Evolutionary conservation across 2,113 vertebrate genomes (phyloP).

Genomic region (Geococcyx californianus): DNA sequence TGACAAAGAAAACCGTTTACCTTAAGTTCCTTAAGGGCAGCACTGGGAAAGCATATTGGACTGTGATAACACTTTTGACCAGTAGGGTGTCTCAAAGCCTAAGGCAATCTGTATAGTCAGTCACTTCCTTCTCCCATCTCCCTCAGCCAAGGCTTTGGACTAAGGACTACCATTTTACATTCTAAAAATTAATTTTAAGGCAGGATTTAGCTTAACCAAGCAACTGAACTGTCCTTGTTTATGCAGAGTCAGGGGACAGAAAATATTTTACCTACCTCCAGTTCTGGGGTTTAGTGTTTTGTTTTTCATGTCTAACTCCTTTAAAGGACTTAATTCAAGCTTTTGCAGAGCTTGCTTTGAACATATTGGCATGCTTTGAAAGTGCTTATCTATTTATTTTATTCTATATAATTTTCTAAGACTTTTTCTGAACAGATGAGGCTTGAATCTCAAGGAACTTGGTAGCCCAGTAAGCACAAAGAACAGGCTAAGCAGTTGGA

Average conservation of each 20-base stretch:
- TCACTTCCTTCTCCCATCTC: background rate
- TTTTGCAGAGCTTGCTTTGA: background rate
- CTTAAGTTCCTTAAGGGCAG: fast-evolving
- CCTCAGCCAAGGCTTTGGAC: background rate
- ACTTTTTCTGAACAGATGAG: no score
- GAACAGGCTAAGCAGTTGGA: background rate
- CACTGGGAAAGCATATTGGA: background rate
- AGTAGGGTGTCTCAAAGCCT: background rate
- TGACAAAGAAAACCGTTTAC: background rate
- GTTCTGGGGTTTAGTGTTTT: background rate
- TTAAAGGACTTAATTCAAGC: background rate
- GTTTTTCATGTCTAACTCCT: background rate
- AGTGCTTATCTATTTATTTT: background rate
- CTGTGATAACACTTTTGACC: background rate
- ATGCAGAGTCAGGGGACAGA: background rate
- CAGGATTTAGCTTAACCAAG: background rate
- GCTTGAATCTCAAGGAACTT: background rate
- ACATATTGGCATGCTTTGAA: background rate
- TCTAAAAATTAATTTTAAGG: background rate
- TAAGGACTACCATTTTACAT: background rate
- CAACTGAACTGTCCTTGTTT: background rate
- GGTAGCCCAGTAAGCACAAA: background rate
- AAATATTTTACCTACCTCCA: background rate
- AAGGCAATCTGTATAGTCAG: background rate
- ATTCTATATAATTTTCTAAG: no score